Percentiles rank a stretch among this genome's conserved stretches.
Evolutionary conservation across 1,140 invertebrate genomes (phyloP).

Genomic region (Tachypleus tridentatus): DNA sequence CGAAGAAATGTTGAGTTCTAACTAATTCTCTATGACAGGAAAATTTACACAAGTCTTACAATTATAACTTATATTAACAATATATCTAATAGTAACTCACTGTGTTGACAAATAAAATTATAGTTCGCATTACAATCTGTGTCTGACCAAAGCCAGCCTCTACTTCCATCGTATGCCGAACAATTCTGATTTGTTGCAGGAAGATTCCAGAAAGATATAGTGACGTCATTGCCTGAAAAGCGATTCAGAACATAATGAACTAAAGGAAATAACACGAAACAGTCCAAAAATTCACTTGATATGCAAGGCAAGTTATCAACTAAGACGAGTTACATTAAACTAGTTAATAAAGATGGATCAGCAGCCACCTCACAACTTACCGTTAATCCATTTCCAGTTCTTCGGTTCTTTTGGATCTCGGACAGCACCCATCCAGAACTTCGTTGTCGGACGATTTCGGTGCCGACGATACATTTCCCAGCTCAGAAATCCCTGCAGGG

Average conservation of each 20-base stretch:
- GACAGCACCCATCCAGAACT: slow-evolving; percentile 89
- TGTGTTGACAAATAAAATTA: slow-evolving; percentile 89
- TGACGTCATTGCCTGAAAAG: slow-evolving; percentile 49
- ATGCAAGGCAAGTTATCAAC: too few species aligned
- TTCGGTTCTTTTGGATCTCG: slow-evolving; percentile 59
- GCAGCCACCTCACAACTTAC: slow-evolving; percentile 14
- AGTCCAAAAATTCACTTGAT: neutral
- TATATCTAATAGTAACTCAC: slow-evolving; percentile 29
- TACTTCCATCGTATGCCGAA: slow-evolving; percentile 78
- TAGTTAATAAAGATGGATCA: too few species aligned
- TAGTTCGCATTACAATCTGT: slow-evolving; percentile 71
- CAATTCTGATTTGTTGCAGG: slow-evolving; percentile 71
- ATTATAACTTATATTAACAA: too few species aligned
- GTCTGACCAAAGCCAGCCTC: slow-evolving; percentile 89
- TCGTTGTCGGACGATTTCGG: slow-evolving; percentile 72
- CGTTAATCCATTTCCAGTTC: slow-evolving; percentile 79
- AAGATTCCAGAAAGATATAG: slow-evolving; percentile 83
- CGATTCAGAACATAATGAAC: neutral
- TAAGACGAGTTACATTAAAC: too few species aligned
- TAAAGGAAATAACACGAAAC: neutral
- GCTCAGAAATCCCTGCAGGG: slow-evolving; percentile 82
- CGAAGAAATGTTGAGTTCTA: too few species aligned
- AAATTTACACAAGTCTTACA: too few species aligned
- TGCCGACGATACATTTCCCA: slow-evolving; percentile 88
- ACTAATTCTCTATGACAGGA: too few species aligned